These are phyloP conservation scores for Leucophenga montana DNA, from an alignment of 2,888 invertebrate genomes.

Conservation along the genomic window DNA sequence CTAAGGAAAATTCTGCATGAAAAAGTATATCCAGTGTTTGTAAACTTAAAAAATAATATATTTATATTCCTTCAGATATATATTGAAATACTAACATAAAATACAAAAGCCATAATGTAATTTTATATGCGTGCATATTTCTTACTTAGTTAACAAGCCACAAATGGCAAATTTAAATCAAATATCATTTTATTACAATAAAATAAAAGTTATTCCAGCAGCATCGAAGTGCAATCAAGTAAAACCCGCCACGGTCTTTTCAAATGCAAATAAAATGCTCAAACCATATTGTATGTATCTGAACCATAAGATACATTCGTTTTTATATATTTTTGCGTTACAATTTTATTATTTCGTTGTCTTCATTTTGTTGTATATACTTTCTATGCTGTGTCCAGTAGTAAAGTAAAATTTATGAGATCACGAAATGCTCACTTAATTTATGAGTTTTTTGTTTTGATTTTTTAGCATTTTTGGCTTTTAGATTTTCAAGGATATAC, in stretches of 20 bases:
- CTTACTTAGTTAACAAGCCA: no score
- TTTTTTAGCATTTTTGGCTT: slow-evolving; percentile 15
- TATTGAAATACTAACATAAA: neutral
- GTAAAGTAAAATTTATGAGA: slow-evolving; percentile 49
- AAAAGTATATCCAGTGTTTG: neutral
- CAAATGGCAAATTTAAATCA: neutral
- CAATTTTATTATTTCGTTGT: slow-evolving; percentile 43
- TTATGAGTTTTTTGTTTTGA: neutral
- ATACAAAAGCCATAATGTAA: neutral
- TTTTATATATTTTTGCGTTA: slow-evolving; percentile 39
- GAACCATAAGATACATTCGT: slow-evolving; percentile 7
- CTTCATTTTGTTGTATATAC: slow-evolving; percentile 17
- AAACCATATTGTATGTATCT: neutral
- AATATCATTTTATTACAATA: slow-evolving; percentile 13
- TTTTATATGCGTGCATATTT: no score
- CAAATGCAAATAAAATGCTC: slow-evolving; percentile 46
- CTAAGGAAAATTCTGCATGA: neutral
- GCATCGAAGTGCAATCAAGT: slow-evolving; percentile 13
- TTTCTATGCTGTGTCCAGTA: slow-evolving; percentile 38
- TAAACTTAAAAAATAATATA: neutral
- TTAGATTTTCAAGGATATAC: neutral
- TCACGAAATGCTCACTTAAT: slow-evolving; percentile 25
- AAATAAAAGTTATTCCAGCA: slow-evolving; percentile 19
- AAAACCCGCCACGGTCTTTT: neutral
- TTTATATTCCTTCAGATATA: neutral